Conservation (phyloP, 2,113 vertebrate species). For the Amazona guildingii region DNA sequence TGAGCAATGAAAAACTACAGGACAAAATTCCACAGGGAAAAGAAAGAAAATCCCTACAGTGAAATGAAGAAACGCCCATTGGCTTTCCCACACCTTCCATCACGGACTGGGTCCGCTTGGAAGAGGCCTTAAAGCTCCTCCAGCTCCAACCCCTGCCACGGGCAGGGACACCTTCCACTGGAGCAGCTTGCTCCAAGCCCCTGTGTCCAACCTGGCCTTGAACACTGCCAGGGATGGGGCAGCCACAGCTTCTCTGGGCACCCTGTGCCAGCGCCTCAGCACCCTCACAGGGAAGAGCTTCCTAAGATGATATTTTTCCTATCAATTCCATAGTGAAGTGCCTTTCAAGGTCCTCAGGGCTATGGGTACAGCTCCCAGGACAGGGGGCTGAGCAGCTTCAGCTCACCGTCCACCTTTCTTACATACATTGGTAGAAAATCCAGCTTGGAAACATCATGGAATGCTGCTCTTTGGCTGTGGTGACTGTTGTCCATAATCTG, state of each 20-base stretch:
- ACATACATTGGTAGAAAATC: accelerated
- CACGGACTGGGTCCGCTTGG: no score
- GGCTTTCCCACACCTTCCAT: neutral
- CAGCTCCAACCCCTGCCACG: neutral
- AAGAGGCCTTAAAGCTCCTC: neutral
- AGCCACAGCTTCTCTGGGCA: neutral
- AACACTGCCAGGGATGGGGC: neutral
- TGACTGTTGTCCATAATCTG: neutral
- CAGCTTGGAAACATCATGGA: neutral
- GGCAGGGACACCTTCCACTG: neutral
- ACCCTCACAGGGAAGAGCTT: neutral
- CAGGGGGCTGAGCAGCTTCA: neutral
- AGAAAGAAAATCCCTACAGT: accelerated
- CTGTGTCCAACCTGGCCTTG: no score
- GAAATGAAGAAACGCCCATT: neutral
- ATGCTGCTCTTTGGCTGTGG: neutral
- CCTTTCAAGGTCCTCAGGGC: neutral
- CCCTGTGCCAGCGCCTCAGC: neutral
- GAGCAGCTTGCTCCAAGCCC: neutral
- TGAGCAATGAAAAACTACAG: neutral
- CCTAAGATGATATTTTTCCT: neutral
- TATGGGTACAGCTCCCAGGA: neutral
- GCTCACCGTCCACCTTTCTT: neutral
- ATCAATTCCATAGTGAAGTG: neutral
- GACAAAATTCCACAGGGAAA: neutral